Percentiles rank a stretch among this genome's conserved stretches.
Conservation (phyloP, 1,140 invertebrate species). For the Bicyclus anynana region DNA sequence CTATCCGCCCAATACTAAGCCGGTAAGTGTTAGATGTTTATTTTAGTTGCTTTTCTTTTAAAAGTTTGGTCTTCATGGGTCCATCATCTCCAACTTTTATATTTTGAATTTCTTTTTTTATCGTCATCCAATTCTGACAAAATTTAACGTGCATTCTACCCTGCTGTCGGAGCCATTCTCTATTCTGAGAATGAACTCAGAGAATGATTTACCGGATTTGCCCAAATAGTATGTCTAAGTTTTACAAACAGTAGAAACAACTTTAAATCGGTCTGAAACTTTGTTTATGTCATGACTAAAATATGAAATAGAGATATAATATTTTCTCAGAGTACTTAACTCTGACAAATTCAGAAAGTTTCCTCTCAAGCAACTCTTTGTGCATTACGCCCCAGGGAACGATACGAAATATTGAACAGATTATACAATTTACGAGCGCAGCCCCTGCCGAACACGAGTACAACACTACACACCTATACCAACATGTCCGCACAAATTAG, state of each 20-base stretch:
- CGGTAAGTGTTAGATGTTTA: conserved; percentile 12
- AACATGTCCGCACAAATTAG: too few species aligned
- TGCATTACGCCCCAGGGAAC: neutral
- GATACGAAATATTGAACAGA: neutral
- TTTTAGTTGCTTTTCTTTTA: neutral
- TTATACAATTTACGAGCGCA: neutral
- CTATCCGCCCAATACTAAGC: conserved; percentile 29
- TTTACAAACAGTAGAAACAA: too few species aligned
- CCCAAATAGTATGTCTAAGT: too few species aligned
- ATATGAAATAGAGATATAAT: neutral
- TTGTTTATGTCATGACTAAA: too few species aligned
- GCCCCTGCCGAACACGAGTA: neutral
- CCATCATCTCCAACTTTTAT: neutral
- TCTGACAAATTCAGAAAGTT: neutral
- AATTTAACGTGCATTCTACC: too few species aligned
- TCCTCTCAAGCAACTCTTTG: neutral
- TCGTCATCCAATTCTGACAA: too few species aligned
- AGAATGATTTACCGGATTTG: too few species aligned
- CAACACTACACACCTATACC: neutral
- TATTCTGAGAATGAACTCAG: too few species aligned
- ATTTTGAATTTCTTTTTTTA: neutral
- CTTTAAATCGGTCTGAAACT: neutral
- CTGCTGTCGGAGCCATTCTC: too few species aligned
- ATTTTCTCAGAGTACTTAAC: neutral
- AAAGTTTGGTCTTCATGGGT: neutral